Base-by-base conservation (phyloP, 2,113 vertebrate genomes). In the Rhinopomastus cyanomelas region DNA sequence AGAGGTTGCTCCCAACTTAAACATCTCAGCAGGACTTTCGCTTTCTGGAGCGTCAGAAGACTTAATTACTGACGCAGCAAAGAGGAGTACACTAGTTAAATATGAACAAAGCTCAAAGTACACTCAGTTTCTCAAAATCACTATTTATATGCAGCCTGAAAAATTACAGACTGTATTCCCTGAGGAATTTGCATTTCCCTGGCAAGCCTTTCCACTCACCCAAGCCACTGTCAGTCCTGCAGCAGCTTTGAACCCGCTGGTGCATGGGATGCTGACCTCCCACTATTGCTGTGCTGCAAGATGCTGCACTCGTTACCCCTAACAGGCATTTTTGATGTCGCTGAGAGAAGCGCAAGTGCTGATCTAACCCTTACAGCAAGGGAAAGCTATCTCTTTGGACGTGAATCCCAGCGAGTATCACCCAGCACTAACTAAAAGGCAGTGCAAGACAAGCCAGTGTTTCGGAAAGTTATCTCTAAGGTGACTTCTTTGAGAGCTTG, bases 21-120 rank as follows among this genome's bases (percentile, higher is more conserved):
- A 97, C 86, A 97, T 97, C 95, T 95, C 97, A 97, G 97, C 96
- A 96, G 95, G 97, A 96, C 92, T 97, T 95, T 90, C 56, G 81
- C 92, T 96, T 97, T 95, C 95, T 93, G 93, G 81, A 96, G 97
- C 96, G 95, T 95, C 92, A 34, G 65, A 98, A 97, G 75, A 94
- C 92, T 97, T 98, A 97, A 97, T 98, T 97, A 98, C 93, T 87
- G 85, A 91, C 94, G 78, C 76, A 90, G 85, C 68, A 95, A 96
- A 96, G 79, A 91, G 61, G 46, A 93, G 18, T 42, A 75, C 66
- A 74, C 77, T 96, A 87, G 85, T 95, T 96, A 96, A 96, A 97
- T 96, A 97, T 94, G 95, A 97, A 97, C 92, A 97, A 97, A 96
- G 95, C 23, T 68, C 22, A 81, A 60, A 93, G 55, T 55, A 94